Evolutionary conservation across 2,797 vertebrate species (phyloP), one percentile per base, ranked within the genome.

Genomic region (Danio aesculapii): DNA sequence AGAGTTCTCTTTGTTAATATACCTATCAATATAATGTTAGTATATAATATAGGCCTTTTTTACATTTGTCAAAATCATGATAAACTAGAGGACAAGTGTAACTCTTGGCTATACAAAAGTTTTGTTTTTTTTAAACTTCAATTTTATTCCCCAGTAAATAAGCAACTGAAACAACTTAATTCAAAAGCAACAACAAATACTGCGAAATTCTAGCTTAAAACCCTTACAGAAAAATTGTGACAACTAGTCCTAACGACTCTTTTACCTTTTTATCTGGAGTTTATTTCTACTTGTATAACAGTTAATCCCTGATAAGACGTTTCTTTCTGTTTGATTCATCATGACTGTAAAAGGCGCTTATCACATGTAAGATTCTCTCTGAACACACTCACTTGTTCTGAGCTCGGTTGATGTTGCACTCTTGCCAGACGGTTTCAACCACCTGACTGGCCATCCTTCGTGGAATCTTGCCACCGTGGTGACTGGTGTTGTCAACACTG

Each of bases 371-470:
- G 17, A 47, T 77, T 30, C 39, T 83, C 64, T 49, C 67, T 44
- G 19, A 49, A 30, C 46, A n/a, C 21, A 93, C 97, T 0, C 92
- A 99, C 98, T 99, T 99, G 94, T 97, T 97, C 93, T 95, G 97
- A 70, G 96, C 95, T 95, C 96, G 94, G 92, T 97, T 98, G 92
- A 97, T 96, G 93, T 97, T 99, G 94, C 97, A 99, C 94, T 99
- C 97, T 91, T 99, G 97, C 97, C 97, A 99, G 78, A 99, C 97
- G 83, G 94, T 93, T 90, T 98, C 97, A 87, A 98, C 97, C 91
- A 97, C 96, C 72, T 98, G 97, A 90, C 95, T 96, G 87, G 98
- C 95, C 74, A 98, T 88, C 85, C 95, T 95, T 70, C 95, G 95
- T 66, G 98, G 98, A 91, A 99, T 94, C 89, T 97, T 97, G 81